Evolutionary conservation across 2,797 vertebrate species (phyloP), one percentile per base, ranked within the genome.

Genomic region (Propithecus perrieri): DNA sequence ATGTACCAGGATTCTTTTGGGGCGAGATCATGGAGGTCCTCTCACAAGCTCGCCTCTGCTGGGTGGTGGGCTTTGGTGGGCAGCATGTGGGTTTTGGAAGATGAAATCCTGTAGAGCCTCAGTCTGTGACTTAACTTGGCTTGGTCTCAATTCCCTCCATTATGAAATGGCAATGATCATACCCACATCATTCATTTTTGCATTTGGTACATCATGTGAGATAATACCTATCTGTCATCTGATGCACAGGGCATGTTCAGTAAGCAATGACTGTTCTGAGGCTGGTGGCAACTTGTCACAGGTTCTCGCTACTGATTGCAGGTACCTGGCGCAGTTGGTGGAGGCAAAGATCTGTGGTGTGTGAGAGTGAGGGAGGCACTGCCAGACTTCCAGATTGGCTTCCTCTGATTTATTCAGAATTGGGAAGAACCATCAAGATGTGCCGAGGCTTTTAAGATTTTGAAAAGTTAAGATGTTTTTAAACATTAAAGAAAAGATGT

Each of bases 391-490:
- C 71, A 72, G 93, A 72, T 67, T 84, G 50, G 14, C n/a, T 74
- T 85, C 43, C 35, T 80, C 6, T 57, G 71, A 76, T 22, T 75
- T 65, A 75, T 57, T 86, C 35, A 72, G 65, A 26, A 53, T 55
- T 50, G 26, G 26, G 48, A 86, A 94, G 90, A 69, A 86, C 7
- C 11, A 79, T 7, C 14, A 69, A 75, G 43, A 80, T 41, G 63
- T 65, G n/a, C 33, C 30, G 69, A 53, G n/a, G 22, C 22, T 85
- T 93, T 63, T 67, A 93, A 85, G 61, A 89, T 61, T 55, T 63
- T 35, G 8, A 74, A 91, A 88, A 81, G 30, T 92, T 92, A 94
- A 90, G 89, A 57, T 30, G 7, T 48, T 96, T 96, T 89, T 35
- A 93, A 96, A 89, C 33, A 71, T 41, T 50, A 92, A 38, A 61